phyloP scores from a whole-genome alignment of 2,797 vertebrate genomes.

The Tangara arthus region DNA sequence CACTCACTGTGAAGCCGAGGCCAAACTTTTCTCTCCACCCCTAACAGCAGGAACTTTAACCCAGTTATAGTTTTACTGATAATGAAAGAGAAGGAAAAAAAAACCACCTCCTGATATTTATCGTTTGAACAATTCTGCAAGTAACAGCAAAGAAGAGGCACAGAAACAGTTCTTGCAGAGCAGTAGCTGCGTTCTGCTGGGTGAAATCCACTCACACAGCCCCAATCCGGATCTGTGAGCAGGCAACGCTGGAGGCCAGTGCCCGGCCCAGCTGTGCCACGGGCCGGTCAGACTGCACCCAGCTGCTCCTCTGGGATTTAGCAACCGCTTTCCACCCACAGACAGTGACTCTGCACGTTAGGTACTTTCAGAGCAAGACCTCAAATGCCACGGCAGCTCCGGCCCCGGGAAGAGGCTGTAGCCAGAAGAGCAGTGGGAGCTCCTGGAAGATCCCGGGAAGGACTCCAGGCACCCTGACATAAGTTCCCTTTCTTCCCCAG shows the following conservation, averaged over 20 bases:
- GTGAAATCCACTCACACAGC: fast-evolving
- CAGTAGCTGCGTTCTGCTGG: fast-evolving
- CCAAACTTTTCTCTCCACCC: slow-evolving; percentile 40
- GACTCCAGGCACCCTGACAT: background rate
- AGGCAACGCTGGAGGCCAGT: background rate
- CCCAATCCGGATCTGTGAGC: fast-evolving
- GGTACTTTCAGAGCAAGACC: background rate
- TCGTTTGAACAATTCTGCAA: background rate
- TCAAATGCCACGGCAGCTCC: background rate
- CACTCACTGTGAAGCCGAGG: background rate
- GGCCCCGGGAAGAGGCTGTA: background rate
- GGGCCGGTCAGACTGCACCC: fast-evolving
- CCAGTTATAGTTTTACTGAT: background rate
- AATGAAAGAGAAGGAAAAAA: background rate
- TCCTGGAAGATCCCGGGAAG: background rate
- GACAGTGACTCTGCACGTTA: background rate
- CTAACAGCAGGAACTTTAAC: slow-evolving; percentile 50
- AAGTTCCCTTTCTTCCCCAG: background rate
- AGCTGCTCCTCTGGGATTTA: background rate
- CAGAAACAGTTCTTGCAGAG: background rate
- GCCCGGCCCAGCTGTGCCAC: background rate
- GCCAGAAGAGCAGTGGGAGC: background rate
- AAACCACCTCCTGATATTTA: background rate
- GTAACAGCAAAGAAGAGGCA: background rate
- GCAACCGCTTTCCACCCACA: background rate